Conservation (phyloP, 2,113 vertebrate genomes). For the Nicator chloris region DNA sequence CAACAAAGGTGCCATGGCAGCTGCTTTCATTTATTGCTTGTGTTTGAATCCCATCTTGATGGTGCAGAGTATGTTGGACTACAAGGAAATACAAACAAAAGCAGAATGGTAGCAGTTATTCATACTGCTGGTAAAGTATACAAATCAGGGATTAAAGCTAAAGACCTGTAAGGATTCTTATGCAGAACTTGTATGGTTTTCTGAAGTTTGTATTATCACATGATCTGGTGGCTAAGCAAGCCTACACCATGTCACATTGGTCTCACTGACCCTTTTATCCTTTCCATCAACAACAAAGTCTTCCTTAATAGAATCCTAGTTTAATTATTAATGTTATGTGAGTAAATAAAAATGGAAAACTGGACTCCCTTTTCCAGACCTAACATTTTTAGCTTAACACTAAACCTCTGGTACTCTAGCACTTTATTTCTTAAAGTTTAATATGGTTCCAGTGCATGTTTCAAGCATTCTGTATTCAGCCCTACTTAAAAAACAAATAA, state of each 20-base stretch:
- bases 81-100: background rate
- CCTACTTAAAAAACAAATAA: background rate
- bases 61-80: background rate
- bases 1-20: background rate
- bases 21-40: background rate
- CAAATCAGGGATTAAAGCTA: background rate
- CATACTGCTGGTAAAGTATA: background rate
- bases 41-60: background rate
- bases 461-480: background rate
- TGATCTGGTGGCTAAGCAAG: background rate
- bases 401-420: background rate
- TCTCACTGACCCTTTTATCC: background rate
- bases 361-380: background rate
- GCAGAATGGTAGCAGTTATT: background rate
- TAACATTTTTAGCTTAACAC: background rate
- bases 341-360: slow-evolving; percentile 43
- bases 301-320: background rate
- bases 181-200: background rate
- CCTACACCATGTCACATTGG: background rate
- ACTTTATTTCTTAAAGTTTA: slow-evolving; percentile 43
- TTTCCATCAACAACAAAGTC: background rate
- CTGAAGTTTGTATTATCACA: background rate
- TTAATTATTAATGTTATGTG: slow-evolving; percentile 34
- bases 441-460: background rate
- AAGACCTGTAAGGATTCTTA: background rate